Evolutionary conservation across 2,797 vertebrate species (phyloP).

Genomic region (Harpagifer antarcticus): DNA sequence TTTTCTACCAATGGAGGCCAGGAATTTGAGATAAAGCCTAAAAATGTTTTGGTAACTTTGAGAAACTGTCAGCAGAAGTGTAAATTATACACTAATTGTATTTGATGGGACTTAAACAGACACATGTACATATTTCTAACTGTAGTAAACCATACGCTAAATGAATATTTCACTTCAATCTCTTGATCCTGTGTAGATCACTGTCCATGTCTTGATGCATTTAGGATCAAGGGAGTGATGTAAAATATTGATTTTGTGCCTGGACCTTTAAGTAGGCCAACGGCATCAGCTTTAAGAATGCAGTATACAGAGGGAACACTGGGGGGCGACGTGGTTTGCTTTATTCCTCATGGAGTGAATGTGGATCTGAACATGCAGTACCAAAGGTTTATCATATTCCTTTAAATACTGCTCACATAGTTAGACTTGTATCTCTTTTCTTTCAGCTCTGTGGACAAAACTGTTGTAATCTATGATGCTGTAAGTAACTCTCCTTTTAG

Average conservation of each 20-base stretch:
- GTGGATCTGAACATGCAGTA: slow-evolving; percentile 1
- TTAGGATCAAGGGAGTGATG: slow-evolving; percentile 22
- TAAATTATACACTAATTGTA: not conserved
- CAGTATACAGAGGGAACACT: slow-evolving; percentile 45
- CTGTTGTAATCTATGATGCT: slow-evolving; percentile 82
- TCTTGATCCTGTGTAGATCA: slow-evolving; percentile 40
- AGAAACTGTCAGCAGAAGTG: not conserved
- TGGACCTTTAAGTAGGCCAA: slow-evolving; percentile 27
- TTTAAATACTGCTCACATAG: not conserved
- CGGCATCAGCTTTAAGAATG: not conserved
- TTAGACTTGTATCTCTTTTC: slow-evolving; percentile 11
- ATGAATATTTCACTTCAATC: slow-evolving; percentile 23
- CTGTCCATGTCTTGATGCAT: slow-evolving; percentile 35
- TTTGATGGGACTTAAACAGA: not conserved
- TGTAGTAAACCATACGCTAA: not conserved
- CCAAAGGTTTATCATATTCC: not conserved
- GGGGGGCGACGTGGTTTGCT: slow-evolving; percentile 64
- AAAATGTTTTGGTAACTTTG: not conserved
- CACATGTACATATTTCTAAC: not conserved
- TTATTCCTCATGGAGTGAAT: slow-evolving; percentile 4
- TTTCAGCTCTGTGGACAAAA: slow-evolving; percentile 86
- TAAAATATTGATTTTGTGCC: slow-evolving; percentile 43
- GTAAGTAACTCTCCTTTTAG: slow-evolving; percentile 70
- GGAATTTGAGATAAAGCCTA: not conserved
- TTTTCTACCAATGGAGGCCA: not conserved